Evolutionary conservation across 2,888 invertebrate species (phyloP), one percentile per base, ranked within the genome.

Genomic region (Zygogramma bicolorata): DNA sequence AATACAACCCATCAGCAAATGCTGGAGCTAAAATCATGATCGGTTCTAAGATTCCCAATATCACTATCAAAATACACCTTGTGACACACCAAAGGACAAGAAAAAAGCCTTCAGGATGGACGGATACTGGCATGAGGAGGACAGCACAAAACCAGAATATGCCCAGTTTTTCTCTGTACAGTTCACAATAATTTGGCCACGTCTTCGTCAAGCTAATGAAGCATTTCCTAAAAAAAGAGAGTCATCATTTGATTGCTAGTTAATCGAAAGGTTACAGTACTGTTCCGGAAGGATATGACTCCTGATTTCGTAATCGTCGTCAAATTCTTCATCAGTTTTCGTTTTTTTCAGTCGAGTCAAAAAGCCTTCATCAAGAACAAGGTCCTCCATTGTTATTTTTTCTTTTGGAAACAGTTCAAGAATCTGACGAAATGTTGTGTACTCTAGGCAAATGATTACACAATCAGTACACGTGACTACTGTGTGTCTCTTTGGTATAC

Each of bases 401-500:
- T 76, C 74, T 57, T 73, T 75, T 20, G 75, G 76, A 69, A 75
- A 77, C 5, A 70, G 15, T 61, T 65, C 72, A 18, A 77, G 31
- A 25, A 68, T 65, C 7, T 61, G 53, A 8, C 58, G 62, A 27
- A 76, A 42, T n/a, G 49, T 20, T 15, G 62, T 20, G 34, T 88
- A 89, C 79, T 89, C 88, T 77, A 90, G 83, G 75, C 87, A 87
- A 60, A 89, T 85, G 74, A 90, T 83, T 81, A 88, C 86, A 83
- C 89, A 90, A 83, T 90, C 89, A 76, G 90, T 90, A 73, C 87
- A 84, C 73, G 89, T 89, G 84, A 88, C 73, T 25, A 88, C 87
- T 25, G 89, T 89, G 80, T 88, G 86, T 66, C 88, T 88, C 81
- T 89, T 89, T 1, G 89, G 89, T 10, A 89, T 80, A 22, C 88